These are phyloP conservation scores for Andrena fulva DNA, from an alignment of 2,888 invertebrate species.

Conservation along the genomic window DNA sequence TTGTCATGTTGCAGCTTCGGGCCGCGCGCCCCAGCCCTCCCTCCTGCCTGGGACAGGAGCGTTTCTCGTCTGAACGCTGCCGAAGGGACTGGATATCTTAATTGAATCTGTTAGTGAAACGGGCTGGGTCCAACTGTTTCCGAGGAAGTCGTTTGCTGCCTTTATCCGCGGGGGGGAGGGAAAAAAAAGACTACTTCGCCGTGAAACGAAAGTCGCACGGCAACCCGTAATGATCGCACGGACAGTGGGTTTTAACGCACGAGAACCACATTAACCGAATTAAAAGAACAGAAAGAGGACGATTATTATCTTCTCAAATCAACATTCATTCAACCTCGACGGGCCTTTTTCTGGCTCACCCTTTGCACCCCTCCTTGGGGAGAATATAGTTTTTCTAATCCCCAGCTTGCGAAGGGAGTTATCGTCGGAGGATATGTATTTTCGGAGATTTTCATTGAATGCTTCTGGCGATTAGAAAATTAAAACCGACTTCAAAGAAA, in stretches of 20 bases:
- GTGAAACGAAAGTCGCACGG: neutral
- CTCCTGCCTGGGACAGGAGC: constrained; percentile 20
- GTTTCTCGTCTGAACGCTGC: constrained; percentile 44
- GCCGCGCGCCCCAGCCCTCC: constrained; percentile 9
- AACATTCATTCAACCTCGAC: neutral
- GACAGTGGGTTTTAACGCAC: constrained; percentile 14
- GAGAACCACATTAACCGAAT: constrained; percentile 30
- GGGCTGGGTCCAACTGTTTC: constrained; percentile 47
- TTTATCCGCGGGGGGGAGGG: neutral
- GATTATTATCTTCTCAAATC: neutral
- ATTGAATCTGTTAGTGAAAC: constrained; percentile 64
- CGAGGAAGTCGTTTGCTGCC: constrained; percentile 30
- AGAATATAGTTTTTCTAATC: too few species aligned
- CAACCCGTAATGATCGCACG: constrained; percentile 9
- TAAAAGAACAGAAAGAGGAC: neutral
- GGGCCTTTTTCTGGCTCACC: neutral
- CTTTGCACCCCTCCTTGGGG: neutral
- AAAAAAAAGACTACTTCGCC: neutral
- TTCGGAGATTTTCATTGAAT: neutral
- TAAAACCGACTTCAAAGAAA: too few species aligned
- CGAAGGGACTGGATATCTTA: constrained; percentile 62
- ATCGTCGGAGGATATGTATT: neutral
- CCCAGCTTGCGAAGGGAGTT: too few species aligned
- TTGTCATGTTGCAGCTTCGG: constrained; percentile 48
- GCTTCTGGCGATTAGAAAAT: too few species aligned